Base-by-base conservation (phyloP, 2,113 vertebrate genomes). In the Dinomys branickii region DNA sequence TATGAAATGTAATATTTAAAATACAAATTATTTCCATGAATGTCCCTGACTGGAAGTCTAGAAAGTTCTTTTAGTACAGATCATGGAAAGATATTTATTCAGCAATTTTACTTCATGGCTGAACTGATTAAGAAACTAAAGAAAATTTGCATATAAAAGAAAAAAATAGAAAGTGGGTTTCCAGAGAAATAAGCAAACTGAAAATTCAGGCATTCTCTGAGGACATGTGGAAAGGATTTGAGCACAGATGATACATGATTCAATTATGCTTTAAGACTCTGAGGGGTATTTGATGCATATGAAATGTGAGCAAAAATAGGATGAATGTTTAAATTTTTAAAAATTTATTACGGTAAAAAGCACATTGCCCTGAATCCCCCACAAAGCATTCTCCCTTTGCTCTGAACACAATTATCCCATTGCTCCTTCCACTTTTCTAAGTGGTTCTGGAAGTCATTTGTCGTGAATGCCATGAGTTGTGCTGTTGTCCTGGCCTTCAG, bases 1-100 rank as follows among this genome's bases (percentile, higher is more conserved):
- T 67, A 20, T 56, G 77, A 96, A 90, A 44, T 22, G 19, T 50
- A 38, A 33, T 52, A 61, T 63, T 96, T 85, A 93, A 94, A 69
- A 88, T 47, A 44, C 2, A 82, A 6, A 67, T 5, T 61, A 56
- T 85, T 63, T 81, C 59, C 47, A 54, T 26, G 17, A 81, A 80
- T 24, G 50, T 58, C 10, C 13, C 58, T 89, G 50, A 86, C 33
- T 69, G 61, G 58, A 89, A 59, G 22, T 58, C 41, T 54, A 81
- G 24, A 92, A 81, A 85, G 5, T 17, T 50, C 24, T 92, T 73
- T 69, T 67, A 41, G 28, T 78, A 58, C 17, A 95, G 5, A 33
- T 28, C 22, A 59, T 54, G 26, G 77, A 56, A 86, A 95, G 78
- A 58, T 54, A 56, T 90, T 93, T 81, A 50, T 9, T 35, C 24